phyloP scores from a whole-genome alignment of 2,888 invertebrate genomes.

The Trisateles emortualis region DNA sequence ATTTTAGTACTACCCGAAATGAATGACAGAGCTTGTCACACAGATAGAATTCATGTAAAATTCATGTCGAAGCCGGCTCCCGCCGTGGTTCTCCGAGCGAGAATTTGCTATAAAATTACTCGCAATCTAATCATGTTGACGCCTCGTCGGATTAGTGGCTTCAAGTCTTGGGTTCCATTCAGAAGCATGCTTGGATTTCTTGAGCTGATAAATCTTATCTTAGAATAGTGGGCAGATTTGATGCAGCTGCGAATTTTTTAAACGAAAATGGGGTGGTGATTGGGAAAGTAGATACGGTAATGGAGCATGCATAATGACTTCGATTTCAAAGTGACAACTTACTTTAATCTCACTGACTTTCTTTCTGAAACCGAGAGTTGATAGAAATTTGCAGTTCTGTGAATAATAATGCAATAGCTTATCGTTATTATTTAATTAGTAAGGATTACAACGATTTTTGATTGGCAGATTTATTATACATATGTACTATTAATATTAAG shows the following conservation, averaged over 20 bases:
- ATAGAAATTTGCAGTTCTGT: too few species aligned
- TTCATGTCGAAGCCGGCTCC: constrained; percentile 70
- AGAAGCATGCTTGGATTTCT: constrained; percentile 43
- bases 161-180: constrained; percentile 46
- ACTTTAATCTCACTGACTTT: too few species aligned
- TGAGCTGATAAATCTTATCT: constrained; percentile 35
- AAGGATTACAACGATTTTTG: too few species aligned
- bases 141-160: constrained; percentile 56
- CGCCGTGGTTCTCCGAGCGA: constrained; percentile 58
- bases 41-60: constrained; percentile 77
- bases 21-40: constrained; percentile 73
- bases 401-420: too few species aligned
- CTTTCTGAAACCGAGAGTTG: too few species aligned
- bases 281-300: background rate
- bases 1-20: constrained; percentile 62
- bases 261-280: background rate
- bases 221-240: constrained; percentile 21
- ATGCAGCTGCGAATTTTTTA: constrained; percentile 24
- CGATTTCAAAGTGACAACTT: background rate
- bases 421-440: too few species aligned
- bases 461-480: too few species aligned
- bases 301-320: background rate
- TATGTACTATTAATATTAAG: too few species aligned
- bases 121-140: constrained; percentile 76
- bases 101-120: constrained; percentile 81